Percentiles rank a stretch among this genome's conserved stretches.
phyloP scores from a whole-genome alignment of 1,140 invertebrate genomes.

The Paraescarpia echinospica region DNA sequence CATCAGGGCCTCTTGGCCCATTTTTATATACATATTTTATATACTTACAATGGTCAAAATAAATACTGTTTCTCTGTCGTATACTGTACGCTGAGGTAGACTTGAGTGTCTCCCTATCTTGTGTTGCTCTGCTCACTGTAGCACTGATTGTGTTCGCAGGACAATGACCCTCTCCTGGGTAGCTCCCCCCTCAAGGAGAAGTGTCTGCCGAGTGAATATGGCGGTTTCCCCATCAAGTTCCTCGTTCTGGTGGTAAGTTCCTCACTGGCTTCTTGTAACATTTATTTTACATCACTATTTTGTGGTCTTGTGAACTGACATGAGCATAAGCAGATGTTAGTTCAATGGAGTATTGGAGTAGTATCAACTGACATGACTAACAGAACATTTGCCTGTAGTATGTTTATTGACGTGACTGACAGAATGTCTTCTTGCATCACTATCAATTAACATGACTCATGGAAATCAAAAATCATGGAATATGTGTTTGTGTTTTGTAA shows the following conservation, averaged over 20 bases:
- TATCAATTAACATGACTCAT: background rate
- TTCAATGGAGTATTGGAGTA: no score
- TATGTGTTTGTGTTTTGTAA: background rate
- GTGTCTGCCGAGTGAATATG: constrained; percentile 59
- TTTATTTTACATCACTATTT: background rate
- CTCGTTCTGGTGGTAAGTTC: constrained; percentile 78
- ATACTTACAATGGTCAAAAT: no score
- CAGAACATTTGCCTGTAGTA: no score
- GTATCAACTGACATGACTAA: no score
- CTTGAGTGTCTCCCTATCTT: background rate
- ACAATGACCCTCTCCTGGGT: constrained; percentile 60
- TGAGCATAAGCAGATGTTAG: background rate
- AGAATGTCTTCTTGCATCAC: no score
- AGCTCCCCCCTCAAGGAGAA: constrained; percentile 56
- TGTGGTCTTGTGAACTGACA: background rate
- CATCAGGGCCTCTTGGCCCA: no score
- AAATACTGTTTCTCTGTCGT: no score
- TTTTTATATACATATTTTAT: no score
- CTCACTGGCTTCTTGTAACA: background rate
- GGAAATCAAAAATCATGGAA: background rate
- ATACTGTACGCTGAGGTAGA: no score
- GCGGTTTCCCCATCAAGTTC: constrained; percentile 82
- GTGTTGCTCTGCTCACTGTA: background rate
- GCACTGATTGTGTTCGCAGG: constrained; percentile 35
- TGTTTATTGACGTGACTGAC: background rate